phyloP scores from a whole-genome alignment of 1,140 invertebrate genomes.

The Sycophila sp. region DNA sequence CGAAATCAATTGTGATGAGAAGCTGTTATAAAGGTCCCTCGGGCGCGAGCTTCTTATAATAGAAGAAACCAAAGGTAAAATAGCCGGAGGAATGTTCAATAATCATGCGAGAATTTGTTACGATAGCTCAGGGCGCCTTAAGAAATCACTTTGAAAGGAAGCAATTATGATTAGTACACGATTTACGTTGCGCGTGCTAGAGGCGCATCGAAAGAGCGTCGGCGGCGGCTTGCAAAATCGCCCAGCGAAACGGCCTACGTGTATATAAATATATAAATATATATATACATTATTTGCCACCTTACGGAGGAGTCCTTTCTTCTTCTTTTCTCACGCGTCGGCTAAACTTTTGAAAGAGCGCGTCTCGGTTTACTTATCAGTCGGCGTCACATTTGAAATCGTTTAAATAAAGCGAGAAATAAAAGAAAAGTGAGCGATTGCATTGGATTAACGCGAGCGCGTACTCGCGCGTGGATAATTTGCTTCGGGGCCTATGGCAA shows the following conservation, averaged over 20 bases:
- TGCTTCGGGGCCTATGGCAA: no score
- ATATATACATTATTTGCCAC: not conserved
- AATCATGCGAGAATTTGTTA: not conserved
- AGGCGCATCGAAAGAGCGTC: not conserved
- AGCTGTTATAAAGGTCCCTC: no score
- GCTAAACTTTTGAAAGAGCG: constrained; percentile 18
- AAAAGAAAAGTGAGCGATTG: no score
- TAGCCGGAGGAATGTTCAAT: constrained; percentile 1
- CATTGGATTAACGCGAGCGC: no score
- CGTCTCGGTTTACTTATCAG: not conserved
- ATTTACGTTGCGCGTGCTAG: not conserved
- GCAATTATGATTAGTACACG: constrained; percentile 17
- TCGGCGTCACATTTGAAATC: no score
- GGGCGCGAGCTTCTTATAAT: no score
- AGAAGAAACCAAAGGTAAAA: no score
- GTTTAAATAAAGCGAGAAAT: no score
- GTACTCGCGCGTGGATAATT: no score
- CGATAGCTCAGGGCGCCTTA: not conserved
- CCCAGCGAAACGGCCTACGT: not conserved
- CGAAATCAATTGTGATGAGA: not conserved
- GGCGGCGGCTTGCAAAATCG: not conserved
- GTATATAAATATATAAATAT: not conserved
- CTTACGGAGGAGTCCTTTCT: no score
- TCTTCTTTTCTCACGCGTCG: no score
- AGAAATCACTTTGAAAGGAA: constrained; percentile 19